Evolutionary conservation across 2,888 invertebrate genomes (phyloP), one percentile per base, ranked within the genome.

Genomic region (Cataglyphis rosenhaueri): DNA sequence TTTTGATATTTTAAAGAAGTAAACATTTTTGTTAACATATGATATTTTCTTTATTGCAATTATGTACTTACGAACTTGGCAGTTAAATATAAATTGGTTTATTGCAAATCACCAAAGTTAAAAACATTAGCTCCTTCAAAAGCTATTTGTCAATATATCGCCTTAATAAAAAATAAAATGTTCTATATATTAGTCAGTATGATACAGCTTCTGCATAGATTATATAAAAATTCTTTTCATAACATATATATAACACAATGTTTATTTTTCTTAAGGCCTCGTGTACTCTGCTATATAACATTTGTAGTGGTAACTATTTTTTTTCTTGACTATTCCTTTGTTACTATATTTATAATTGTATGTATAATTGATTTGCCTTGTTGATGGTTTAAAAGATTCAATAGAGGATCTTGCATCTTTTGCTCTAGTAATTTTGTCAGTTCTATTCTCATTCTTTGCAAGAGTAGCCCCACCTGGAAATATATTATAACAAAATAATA

Each of bases 331-430:
- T 52, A 52, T 52, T 52, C 48, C 8, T 65, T 86, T 87, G 96
- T 96, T 70, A 97, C 95, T 85, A 97, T 95, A 94, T 97, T 96
- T 71, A 97, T 96, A 88, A 98, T 97, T 15, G 97, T 97, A 84
- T 96, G 95, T 88, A 98, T 97, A 84, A 98, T 97, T 92, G 96
- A 96, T 90, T 96, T 97, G 29, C 97, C 97, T 91, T 96, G 97
- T 79, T 97, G 96, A 92, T 97, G 96, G 92, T 97, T 96, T 70
- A 97, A 92, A 81, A 97, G 95, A 92, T 97, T 96, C 68, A 97
- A 92, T 83, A 97, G 95, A 0, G 98, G 98, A 93, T 97, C 97
- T 88, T 97, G 96, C 89, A 98, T 98, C 95, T 98, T 98, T 92
- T 97, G 97, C 94, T 98, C 97, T 83, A 98, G 94, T 85, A 98